These are phyloP conservation scores for Machaerirhynchus nigripectus DNA, from an alignment of 2,113 vertebrate species.

Conservation along the genomic window DNA sequence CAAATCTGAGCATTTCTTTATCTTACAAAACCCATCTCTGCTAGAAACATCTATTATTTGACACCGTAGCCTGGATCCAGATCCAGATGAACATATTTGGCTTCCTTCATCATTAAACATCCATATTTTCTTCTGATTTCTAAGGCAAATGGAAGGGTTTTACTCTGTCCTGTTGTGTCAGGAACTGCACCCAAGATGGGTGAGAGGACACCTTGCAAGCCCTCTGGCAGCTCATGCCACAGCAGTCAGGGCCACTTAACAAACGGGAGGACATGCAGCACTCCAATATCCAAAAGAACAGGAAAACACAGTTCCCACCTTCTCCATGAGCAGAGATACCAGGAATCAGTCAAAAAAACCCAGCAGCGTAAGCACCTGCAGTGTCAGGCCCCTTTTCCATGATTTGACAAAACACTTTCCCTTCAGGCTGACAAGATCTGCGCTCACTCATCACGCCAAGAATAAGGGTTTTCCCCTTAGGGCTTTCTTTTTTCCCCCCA, in stretches of 20 bases:
- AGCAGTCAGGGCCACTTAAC: not conserved
- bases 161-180: not conserved
- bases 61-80: not conserved
- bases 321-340: not conserved
- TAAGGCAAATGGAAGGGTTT: not conserved
- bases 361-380: not conserved
- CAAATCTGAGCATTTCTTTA: not conserved
- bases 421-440: not conserved
- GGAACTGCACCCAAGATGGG: not conserved
- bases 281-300: not conserved
- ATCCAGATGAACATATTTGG: rapidly evolving
- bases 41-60: not conserved
- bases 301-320: not conserved
- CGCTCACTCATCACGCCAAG: not conserved
- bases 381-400: not conserved
- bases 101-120: not conserved
- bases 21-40: not conserved
- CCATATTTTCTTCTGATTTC: not conserved
- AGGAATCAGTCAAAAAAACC: not conserved
- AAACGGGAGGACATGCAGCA: rapidly evolving
- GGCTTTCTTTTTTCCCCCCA: not conserved
- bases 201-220: not conserved
- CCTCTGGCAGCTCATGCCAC: not conserved
- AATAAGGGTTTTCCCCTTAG: not conserved
- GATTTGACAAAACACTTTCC: not conserved